A percentile compares a stretch with the other conserved stretches of the same genome.
phyloP scores from a whole-genome alignment of 2,888 invertebrate species.

The Ochropleura leucogaster region DNA sequence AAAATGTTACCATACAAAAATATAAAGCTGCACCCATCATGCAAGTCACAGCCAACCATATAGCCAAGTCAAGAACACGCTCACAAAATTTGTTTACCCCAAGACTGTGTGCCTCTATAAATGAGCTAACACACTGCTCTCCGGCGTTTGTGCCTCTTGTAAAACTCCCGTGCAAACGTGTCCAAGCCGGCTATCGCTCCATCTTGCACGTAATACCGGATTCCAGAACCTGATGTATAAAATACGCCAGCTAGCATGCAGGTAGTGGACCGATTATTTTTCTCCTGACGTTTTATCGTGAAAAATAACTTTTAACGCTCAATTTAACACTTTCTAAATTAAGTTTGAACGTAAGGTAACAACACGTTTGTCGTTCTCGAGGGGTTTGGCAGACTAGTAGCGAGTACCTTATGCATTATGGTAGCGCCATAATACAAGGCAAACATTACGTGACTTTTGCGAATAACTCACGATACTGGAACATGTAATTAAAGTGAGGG shows the following conservation, averaged over 20 bases:
- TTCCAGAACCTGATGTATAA: slow-evolving; percentile 20
- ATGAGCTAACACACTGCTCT: slow-evolving; percentile 26
- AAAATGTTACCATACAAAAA: not conserved
- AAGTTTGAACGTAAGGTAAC: not conserved
- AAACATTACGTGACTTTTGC: no score
- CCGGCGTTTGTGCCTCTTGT: slow-evolving; percentile 19
- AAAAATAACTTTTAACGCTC: not conserved
- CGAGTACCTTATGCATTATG: no score
- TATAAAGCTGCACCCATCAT: not conserved
- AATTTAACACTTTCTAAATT: not conserved
- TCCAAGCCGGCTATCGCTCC: slow-evolving; percentile 32
- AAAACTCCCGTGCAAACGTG: slow-evolving; percentile 35
- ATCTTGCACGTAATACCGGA: slow-evolving; percentile 38
- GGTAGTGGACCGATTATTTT: slow-evolving; percentile 11
- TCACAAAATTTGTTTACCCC: slow-evolving; percentile 10
- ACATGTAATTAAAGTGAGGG: no score
- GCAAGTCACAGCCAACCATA: not conserved
- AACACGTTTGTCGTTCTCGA: no score
- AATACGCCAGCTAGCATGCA: not conserved
- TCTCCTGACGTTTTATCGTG: not conserved
- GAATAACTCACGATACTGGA: no score
- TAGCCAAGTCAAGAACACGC: not conserved
- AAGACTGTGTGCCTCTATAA: not conserved
- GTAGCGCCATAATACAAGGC: no score
- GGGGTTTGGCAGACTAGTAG: no score